phyloP scores from a whole-genome alignment of 2,797 vertebrate species.

The Molossus alvarezi region DNA sequence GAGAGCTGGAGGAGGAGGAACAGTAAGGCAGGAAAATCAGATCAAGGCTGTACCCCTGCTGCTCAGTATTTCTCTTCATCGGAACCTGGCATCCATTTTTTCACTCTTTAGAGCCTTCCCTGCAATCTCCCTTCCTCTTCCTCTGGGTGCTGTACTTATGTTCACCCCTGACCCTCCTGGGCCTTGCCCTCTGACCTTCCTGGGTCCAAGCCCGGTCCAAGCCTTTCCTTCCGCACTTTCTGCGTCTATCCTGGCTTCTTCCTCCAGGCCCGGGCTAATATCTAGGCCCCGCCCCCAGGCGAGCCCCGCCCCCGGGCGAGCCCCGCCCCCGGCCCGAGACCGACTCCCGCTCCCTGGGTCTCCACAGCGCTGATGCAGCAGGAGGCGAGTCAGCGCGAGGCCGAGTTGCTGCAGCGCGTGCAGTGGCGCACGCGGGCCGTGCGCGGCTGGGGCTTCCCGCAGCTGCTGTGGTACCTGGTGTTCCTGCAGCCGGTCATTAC shows the following conservation, averaged over 20 bases:
- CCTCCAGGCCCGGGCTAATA: accelerated
- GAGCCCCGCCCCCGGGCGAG: neutral
- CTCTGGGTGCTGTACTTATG: neutral
- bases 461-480: slow-evolving; percentile 90
- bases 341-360: accelerated
- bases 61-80: neutral
- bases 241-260: too few relatives aligned
- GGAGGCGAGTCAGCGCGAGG: slow-evolving; percentile 85
- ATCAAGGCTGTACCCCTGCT: neutral
- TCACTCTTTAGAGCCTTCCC: neutral
- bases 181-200: too few relatives aligned
- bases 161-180: accelerated
- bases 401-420: slow-evolving; percentile 72
- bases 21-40: neutral
- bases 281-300: neutral
- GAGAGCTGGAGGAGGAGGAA: neutral
- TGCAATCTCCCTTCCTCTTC: neutral
- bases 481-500: slow-evolving; percentile 95
- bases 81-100: neutral
- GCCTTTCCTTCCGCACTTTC: neutral
- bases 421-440: slow-evolving; percentile 72
- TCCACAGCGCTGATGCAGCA: slow-evolving; percentile 87
- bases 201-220: neutral
- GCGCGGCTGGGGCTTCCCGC: slow-evolving; percentile 85
- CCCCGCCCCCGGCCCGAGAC: neutral